Evolutionary conservation across 2,113 vertebrate species (phyloP).

Genomic region (Sigmodon hispidus): DNA sequence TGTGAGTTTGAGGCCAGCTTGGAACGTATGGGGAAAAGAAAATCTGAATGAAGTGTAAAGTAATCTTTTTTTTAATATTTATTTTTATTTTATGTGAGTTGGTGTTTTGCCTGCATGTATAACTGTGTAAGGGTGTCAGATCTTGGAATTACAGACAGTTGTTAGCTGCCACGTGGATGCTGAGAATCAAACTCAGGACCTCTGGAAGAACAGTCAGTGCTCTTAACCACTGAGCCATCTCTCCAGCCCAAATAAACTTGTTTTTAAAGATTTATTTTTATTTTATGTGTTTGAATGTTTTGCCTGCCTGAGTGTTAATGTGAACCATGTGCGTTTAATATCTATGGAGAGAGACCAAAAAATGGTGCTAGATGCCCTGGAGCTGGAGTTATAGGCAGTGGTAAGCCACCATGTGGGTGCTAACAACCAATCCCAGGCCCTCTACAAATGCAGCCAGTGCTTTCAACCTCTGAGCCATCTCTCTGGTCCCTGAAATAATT

Average conservation of each 20-base stretch:
- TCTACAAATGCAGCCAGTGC: not conserved
- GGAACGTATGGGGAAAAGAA: not conserved
- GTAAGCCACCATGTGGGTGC: not conserved
- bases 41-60: not conserved
- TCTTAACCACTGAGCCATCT: too few species aligned
- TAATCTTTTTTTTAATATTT: not conserved
- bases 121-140: too few species aligned
- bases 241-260: too few species aligned
- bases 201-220: too few species aligned
- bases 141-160: too few species aligned
- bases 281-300: not conserved
- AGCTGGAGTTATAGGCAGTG: not conserved
- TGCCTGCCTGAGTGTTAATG: not conserved
- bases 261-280: not conserved
- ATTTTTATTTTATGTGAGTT: not conserved
- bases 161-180: too few species aligned
- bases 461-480: not conserved
- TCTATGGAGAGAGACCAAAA: not conserved
- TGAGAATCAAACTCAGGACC: too few species aligned
- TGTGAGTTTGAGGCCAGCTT: not conserved
- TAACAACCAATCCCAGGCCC: not conserved
- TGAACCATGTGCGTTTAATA: not conserved
- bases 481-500: not conserved
- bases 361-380: not conserved
- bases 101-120: not conserved